Percentiles rank a stretch among this genome's conserved stretches.
Evolutionary conservation across 1,140 invertebrate species (phyloP).

Genomic region (Drusus annulatus): DNA sequence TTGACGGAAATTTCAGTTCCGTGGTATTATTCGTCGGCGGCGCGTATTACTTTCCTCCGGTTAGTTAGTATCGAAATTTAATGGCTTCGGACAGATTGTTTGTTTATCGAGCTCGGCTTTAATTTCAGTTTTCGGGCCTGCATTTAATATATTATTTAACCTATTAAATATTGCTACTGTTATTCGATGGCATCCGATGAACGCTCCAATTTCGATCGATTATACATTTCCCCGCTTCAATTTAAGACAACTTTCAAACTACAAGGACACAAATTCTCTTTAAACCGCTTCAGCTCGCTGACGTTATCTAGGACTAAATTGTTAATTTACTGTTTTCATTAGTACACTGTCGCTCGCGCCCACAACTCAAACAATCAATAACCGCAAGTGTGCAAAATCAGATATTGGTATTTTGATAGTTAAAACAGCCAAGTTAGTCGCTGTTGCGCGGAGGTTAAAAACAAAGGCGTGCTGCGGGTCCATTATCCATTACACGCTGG

Average conservation of each 20-base stretch:
- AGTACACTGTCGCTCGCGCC: constrained; percentile 14
- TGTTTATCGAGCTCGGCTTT: background rate
- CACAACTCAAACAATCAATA: constrained; percentile 21
- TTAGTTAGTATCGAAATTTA: background rate
- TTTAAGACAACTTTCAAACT: constrained; percentile 24
- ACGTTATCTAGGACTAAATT: background rate
- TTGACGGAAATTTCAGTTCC: constrained; percentile 15
- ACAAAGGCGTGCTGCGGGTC: constrained; percentile 19
- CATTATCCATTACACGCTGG: background rate
- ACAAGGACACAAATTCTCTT: background rate
- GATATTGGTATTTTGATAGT: background rate
- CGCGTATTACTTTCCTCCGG: background rate
- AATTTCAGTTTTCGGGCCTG: background rate
- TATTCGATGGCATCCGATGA: too few relatives aligned
- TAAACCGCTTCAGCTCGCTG: background rate
- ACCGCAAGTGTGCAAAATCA: constrained; percentile 19
- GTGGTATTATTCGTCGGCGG: constrained; percentile 1
- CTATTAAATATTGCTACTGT: background rate
- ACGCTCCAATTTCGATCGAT: too few relatives aligned
- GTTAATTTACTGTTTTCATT: constrained; percentile 10
- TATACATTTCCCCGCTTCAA: too few relatives aligned
- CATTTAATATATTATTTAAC: background rate
- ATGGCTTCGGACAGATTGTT: background rate
- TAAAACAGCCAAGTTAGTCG: too few relatives aligned
- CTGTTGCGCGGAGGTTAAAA: too few relatives aligned